Evolutionary conservation across 2,797 vertebrate genomes (phyloP).

Genomic region (Muraenolepis orangiensis): DNA sequence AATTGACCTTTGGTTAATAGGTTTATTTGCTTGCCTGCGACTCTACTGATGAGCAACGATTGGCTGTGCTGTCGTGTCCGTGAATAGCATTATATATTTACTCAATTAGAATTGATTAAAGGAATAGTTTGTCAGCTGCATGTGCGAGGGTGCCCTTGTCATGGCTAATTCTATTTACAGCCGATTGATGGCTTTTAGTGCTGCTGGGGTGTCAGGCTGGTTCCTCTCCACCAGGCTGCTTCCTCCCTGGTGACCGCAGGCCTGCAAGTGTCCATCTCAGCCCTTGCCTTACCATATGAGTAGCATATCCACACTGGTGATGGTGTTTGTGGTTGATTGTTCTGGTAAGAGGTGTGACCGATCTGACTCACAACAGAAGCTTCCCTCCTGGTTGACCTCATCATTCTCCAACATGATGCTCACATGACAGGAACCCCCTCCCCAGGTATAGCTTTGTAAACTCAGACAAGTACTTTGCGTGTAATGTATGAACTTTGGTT

Average conservation of each 20-base stretch:
- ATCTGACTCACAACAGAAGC: background rate
- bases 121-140: background rate
- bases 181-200: background rate
- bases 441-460: background rate
- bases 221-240: background rate
- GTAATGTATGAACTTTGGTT: background rate
- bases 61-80: background rate
- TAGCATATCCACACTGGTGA: too few relatives aligned
- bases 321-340: background rate
- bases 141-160: background rate
- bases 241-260: background rate
- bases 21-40: background rate
- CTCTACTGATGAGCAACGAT: background rate
- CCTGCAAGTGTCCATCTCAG: background rate
- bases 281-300: too few relatives aligned
- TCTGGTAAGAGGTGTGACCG: background rate
- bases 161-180: background rate
- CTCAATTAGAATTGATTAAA: background rate
- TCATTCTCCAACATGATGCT: background rate
- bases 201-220: background rate
- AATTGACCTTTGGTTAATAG: background rate
- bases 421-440: background rate
- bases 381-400: background rate
- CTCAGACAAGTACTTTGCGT: background rate
- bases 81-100: background rate